Percentiles rank a stretch among this genome's conserved stretches.
These are phyloP conservation scores for Bombus cullumanus DNA, from an alignment of 1,140 invertebrate species.

Conservation along the genomic window DNA sequence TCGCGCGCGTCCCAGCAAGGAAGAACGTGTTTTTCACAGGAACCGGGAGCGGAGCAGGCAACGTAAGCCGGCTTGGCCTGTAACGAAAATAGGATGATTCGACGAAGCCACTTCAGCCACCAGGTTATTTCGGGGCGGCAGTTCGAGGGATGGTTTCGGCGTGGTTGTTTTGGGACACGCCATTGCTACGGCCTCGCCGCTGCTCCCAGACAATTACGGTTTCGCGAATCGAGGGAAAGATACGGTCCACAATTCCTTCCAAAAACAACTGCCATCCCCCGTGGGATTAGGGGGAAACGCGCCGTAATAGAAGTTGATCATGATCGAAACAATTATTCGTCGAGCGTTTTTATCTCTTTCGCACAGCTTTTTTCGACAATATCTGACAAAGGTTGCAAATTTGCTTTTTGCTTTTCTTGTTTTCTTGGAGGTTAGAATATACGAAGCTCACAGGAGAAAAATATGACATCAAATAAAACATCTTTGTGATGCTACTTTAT, in stretches of 20 bases:
- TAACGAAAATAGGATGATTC: slow-evolving; percentile 43
- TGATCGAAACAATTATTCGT: not conserved
- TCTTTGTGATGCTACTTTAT: too few species aligned
- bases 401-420: not conserved
- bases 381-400: not conserved
- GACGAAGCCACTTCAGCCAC: slow-evolving; percentile 35
- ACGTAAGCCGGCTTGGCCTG: not conserved
- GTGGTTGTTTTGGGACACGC: slow-evolving; percentile 30
- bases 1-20: not conserved
- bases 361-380: too few species aligned
- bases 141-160: slow-evolving; percentile 23
- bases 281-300: not conserved
- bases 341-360: not conserved
- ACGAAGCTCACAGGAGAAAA: too few species aligned
- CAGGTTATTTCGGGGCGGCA: slow-evolving; percentile 27
- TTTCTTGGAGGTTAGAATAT: too few species aligned
- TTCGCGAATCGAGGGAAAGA: not conserved
- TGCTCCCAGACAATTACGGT: slow-evolving; percentile 8
- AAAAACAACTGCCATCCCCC: not conserved
- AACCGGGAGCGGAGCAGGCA: not conserved
- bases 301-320: not conserved
- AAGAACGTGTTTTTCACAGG: slow-evolving; percentile 1
- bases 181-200: not conserved
- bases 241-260: slow-evolving; percentile 24
- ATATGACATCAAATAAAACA: too few species aligned